phyloP scores from a whole-genome alignment of 2,888 invertebrate species.

The Stenoptilia bipunctidactyla region DNA sequence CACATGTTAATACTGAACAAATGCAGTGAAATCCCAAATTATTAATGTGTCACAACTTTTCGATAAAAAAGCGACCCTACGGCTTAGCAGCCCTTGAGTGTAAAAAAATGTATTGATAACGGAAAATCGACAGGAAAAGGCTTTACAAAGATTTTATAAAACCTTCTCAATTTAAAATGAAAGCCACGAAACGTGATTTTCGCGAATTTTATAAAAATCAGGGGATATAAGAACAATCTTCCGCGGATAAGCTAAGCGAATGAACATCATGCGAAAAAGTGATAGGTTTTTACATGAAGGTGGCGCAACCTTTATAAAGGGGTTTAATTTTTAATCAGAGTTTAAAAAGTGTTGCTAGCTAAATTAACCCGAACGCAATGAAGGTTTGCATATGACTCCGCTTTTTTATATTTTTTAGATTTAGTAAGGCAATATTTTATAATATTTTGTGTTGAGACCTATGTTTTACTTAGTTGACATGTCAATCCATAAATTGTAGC shows the following conservation, averaged over 20 bases:
- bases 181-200: slow-evolving; percentile 72
- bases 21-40: no score
- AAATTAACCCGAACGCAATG: no score
- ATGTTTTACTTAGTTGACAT: no score
- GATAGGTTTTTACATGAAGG: slow-evolving; percentile 19
- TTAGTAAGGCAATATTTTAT: no score
- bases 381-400: no score
- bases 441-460: no score
- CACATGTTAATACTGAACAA: no score
- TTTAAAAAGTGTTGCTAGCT: no score
- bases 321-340: no score
- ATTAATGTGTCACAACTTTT: slow-evolving; percentile 54
- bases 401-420: no score
- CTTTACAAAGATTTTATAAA: slow-evolving; percentile 63
- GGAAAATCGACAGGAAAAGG: slow-evolving; percentile 49
- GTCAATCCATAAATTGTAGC: no score
- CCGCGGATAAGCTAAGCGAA: slow-evolving; percentile 45
- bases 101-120: slow-evolving; percentile 22
- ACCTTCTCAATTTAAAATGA: slow-evolving; percentile 71
- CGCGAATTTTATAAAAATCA: slow-evolving; percentile 69
- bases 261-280: slow-evolving; percentile 19
- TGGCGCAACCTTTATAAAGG: not conserved
- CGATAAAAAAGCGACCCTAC: slow-evolving; percentile 36
- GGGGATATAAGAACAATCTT: slow-evolving; percentile 64
- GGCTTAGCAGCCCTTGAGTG: not conserved